These are phyloP conservation scores for Austrolebias charrua DNA, from an alignment of 2,797 vertebrate genomes.

Conservation along the genomic window DNA sequence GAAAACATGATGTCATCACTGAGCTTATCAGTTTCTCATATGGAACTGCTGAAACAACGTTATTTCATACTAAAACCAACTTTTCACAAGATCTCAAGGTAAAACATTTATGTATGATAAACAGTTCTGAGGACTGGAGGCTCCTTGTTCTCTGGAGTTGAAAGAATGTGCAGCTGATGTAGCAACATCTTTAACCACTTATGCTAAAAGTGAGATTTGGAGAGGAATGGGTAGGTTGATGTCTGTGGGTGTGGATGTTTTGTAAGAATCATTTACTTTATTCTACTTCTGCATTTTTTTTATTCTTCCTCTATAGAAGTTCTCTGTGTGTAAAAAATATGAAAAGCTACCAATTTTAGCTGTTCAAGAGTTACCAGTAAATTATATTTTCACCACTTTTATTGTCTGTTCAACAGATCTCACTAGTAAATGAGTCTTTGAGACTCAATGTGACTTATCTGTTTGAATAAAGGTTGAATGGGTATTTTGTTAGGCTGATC, in stretches of 20 bases:
- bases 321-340: slow-evolving; percentile 20
- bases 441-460: too few relatives aligned
- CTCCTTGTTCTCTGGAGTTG: slow-evolving; percentile 39
- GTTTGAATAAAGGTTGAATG: too few relatives aligned
- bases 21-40: not conserved
- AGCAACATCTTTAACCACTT: slow-evolving; percentile 70
- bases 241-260: slow-evolving; percentile 52
- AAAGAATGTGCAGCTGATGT: slow-evolving; percentile 63
- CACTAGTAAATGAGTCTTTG: too few relatives aligned
- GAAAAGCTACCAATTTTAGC: not conserved
- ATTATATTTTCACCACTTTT: too few relatives aligned
- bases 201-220: slow-evolving; percentile 41
- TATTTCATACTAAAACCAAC: not conserved
- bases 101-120: slow-evolving; percentile 26
- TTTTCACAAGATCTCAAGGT: slow-evolving; percentile 5
- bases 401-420: too few relatives aligned
- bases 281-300: not conserved
- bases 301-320: not conserved
- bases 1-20: not conserved
- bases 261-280: slow-evolving; percentile 25
- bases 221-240: slow-evolving; percentile 24
- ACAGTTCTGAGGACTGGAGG: slow-evolving; percentile 8
- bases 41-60: not conserved
- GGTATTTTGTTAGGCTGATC: not conserved
- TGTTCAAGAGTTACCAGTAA: not conserved